phyloP scores from a whole-genome alignment of 2,113 vertebrate species.

The Tragelaphus scriptus region DNA sequence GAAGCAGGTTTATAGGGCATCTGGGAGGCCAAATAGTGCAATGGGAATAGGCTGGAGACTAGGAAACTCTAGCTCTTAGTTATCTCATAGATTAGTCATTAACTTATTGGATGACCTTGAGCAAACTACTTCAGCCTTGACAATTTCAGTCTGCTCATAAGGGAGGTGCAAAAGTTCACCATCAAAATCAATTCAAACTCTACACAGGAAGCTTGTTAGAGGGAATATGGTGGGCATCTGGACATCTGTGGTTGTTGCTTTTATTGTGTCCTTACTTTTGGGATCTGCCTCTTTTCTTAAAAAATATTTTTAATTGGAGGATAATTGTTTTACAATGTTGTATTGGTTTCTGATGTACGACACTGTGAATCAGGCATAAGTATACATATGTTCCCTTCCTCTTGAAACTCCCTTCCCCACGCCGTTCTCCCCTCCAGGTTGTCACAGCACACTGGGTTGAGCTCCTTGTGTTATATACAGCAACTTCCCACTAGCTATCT shows the following conservation, averaged over 20 bases:
- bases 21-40: not conserved
- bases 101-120: constrained; percentile 41
- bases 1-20: not conserved
- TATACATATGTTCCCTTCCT: not conserved
- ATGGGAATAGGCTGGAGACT: not conserved
- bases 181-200: not conserved
- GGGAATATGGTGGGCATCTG: not conserved
- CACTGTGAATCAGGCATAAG: not conserved
- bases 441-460: not conserved
- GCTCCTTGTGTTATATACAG: not conserved
- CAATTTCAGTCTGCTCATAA: not conserved
- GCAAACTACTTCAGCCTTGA: not conserved
- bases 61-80: not conserved
- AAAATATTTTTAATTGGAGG: not conserved
- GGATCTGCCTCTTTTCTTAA: not conserved
- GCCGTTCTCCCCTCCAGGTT: not conserved
- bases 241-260: not conserved
- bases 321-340: not conserved
- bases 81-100: constrained; percentile 17
- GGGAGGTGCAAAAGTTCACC: not conserved
- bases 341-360: not conserved
- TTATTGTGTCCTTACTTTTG: not conserved
- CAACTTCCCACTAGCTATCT: not conserved
- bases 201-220: not conserved
- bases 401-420: not conserved